Evolutionary conservation across 2,797 vertebrate genomes (phyloP), one percentile per base, ranked within the genome.

Genomic region (Kryptolebias ocellatus): DNA sequence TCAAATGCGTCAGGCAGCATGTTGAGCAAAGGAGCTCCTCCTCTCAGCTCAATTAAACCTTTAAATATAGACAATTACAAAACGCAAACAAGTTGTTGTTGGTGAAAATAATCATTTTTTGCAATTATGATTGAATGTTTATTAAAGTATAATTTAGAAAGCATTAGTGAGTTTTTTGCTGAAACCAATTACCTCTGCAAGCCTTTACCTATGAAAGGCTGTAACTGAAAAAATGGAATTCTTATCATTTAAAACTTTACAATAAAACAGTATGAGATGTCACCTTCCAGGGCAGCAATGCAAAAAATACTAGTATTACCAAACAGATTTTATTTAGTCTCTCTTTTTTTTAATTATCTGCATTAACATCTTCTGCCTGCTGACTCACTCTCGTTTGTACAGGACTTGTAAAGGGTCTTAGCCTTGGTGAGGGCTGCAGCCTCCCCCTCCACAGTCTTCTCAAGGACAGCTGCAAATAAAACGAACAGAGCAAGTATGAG

Each of bases 381-480:
- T 69, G 81, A 93, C 96, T 95, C 90, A 99, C 98, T 94, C 87
- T 98, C 96, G 91, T 98, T 97, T 74, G 93, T 90, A 67, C 98
- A 99, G 0, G 98, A 99, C 81, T 92, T 95, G 85, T 97, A 99
- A 44, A 99, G 92, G 15, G 92, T 95, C 90, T 96, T 98, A 51
- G 96, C 96, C 91, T 98, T 98, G 84, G 92, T 91, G 78, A 98
- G 92, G 53, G 96, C 95, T 20, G 72, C n/a, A 53, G 89, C 87
- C 84, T 91, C 87, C 64, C 82, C 87, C 31, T 89, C 87, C 73
- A 84, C 80, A 5, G 50, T 90, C 83, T 91, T 91, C 71, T 94
- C 94, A 87, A 94, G 89, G 67, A 93, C 93, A 71, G 90, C 94
- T 94, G 70, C 31, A 84, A 71, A 70, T 7, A 70, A 64, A 80